Evolutionary conservation across 2,888 invertebrate species (phyloP), one percentile per base, ranked within the genome.

Genomic region (Cryptocephalus primarius): DNA sequence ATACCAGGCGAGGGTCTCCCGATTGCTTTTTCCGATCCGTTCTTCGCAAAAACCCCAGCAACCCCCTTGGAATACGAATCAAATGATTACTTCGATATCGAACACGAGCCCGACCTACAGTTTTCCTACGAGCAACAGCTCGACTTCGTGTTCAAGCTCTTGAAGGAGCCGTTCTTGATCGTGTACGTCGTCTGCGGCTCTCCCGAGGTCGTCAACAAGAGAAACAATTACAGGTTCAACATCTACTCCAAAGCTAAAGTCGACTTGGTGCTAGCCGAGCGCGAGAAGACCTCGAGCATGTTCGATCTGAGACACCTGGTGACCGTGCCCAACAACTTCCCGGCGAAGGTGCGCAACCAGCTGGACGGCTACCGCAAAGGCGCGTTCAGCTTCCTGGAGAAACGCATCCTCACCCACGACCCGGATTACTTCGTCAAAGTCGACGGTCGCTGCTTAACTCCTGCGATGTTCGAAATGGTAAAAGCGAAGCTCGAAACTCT

Each of bases 151-250:
- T 66, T 70, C 49, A 50, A 57, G 11, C 53, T 64, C 9, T 56
- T 69, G 32, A 49, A 59, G 31, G 50, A 55, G 9, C 67, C 68
- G 1, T 66, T 63, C 54, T 59, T 80, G 39, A 70, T 82, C 14
- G 72, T 82, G 54, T 75, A 79, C 56, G 59, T 79, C 1, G 71
- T 72, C 38, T 76, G 78, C 51, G 70, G 75, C 22, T 74, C 77
- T 51, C 62, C 61, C 43, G 80, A 80, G 58, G 68, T 75, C n/a
- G 56, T 75, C 22, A 66, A 66, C 11, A 74, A 70, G 52, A 51
- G 70, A 33, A 53, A 60, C 32, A 58, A 65, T 33, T 64, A 63
- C 49, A 59, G 65, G 1, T 61, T 60, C 32, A 62, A 72, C 53
- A 48, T 66, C 4, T 48, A 55, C n/a, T 61, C 64, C 0, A 60